Percentiles rank a stretch among this genome's conserved stretches.
phyloP scores from a whole-genome alignment of 2,888 invertebrate genomes.

The Athetis lepigone region DNA sequence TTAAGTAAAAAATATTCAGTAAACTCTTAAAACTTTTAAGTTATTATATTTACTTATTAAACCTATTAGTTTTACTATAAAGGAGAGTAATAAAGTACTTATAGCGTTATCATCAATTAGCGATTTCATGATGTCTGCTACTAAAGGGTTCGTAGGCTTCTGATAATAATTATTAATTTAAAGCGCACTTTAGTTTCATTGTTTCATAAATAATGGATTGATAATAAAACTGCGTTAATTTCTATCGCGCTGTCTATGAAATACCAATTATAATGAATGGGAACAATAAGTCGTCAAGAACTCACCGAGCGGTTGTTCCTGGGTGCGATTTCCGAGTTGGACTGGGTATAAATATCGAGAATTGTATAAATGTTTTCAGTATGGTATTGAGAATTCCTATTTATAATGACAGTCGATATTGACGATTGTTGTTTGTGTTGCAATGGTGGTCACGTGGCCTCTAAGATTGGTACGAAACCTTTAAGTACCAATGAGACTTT shows the following conservation, averaged over 20 bases:
- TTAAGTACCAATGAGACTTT: no score
- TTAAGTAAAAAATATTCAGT: slow-evolving; percentile 15
- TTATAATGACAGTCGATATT: no score
- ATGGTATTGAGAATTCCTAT: not conserved
- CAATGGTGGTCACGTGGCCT: no score
- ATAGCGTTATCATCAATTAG: not conserved
- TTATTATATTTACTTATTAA: slow-evolving; percentile 2
- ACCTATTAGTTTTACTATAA: not conserved
- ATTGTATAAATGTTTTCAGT: not conserved
- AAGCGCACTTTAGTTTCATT: not conserved
- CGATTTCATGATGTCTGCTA: not conserved
- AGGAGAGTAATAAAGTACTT: not conserved
- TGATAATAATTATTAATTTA: not conserved
- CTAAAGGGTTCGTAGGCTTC: not conserved
- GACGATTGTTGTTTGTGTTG: no score
- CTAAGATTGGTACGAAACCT: no score
- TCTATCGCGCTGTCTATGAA: slow-evolving; percentile 4
- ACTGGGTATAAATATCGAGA: not conserved
- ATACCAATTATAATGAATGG: slow-evolving; percentile 22
- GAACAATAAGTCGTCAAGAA: slow-evolving; percentile 18
- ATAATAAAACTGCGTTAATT: slow-evolving; percentile 27
- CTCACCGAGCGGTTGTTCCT: not conserved
- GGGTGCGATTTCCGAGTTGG: slow-evolving; percentile 20
- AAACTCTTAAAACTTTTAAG: slow-evolving; percentile 3
- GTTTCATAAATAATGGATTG: slow-evolving; percentile 2